Conservation (phyloP, 2,888 invertebrate genomes). For the Dasysyrphus albostriatus region DNA sequence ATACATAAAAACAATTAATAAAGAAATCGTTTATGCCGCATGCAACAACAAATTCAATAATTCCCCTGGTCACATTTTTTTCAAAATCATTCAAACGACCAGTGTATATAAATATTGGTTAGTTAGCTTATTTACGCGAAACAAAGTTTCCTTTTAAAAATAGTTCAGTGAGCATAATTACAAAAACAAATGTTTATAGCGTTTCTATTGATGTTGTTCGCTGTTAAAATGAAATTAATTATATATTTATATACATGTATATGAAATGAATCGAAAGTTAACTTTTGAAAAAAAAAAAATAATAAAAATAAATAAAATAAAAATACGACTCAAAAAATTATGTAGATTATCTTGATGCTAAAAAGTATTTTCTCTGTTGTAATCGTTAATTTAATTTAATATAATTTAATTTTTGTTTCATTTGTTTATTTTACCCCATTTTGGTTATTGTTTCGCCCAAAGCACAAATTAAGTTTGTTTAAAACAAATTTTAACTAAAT, state of each 20-base stretch:
- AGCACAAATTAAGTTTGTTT: constrained; percentile 63
- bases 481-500: constrained; percentile 52
- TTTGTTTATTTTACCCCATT: constrained; percentile 20
- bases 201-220: constrained; percentile 72
- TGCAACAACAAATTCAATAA: constrained; percentile 66
- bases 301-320: constrained; percentile 42
- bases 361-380: constrained; percentile 69
- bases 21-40: constrained; percentile 55
- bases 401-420: constrained; percentile 5
- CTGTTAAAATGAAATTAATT: constrained; percentile 56
- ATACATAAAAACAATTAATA: constrained; percentile 29
- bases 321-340: constrained; percentile 22
- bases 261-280: constrained; percentile 37
- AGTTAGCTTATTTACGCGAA: constrained; percentile 70
- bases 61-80: constrained; percentile 45
- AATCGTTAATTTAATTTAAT: constrained; percentile 20
- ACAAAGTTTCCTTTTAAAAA: constrained; percentile 56
- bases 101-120: constrained; percentile 72
- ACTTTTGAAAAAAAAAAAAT: constrained; percentile 38
- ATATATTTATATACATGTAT: constrained; percentile 40
- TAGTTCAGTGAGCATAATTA: constrained; percentile 42
- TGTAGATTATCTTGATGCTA: constrained; percentile 44
- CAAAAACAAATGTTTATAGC: constrained; percentile 61
- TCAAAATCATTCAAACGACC: constrained; percentile 39
- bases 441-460: constrained; percentile 37